These are phyloP conservation scores for Aphelenchoides bicaudatus DNA, from an alignment of 2,888 invertebrate species.

Conservation along the genomic window DNA sequence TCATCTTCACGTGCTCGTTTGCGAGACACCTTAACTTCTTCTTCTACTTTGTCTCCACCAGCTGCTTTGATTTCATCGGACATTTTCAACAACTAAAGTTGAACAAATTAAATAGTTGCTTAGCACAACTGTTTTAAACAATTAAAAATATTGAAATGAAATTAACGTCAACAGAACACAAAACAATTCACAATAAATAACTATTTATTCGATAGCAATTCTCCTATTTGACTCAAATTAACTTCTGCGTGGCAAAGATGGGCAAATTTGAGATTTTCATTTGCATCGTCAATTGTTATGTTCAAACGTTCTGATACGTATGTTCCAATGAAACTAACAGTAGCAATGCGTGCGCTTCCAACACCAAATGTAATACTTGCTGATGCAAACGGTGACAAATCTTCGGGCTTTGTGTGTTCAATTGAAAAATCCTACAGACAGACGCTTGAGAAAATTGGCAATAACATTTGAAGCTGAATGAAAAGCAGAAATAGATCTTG, in stretches of 20 bases:
- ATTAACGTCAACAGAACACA: not conserved
- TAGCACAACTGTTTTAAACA: not conserved
- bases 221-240: not conserved
- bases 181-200: not conserved
- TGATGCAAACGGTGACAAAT: no score
- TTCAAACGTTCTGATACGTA: conserved; percentile 10
- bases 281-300: no score
- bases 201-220: conserved; percentile 8
- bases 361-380: no score
- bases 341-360: no score
- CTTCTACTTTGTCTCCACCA: not conserved
- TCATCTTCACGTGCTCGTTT: no score
- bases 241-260: not conserved
- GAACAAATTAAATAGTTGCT: not conserved
- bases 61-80: not conserved
- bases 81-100: not conserved
- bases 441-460: no score
- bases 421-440: no score
- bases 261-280: not conserved
- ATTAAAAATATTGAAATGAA: not conserved
- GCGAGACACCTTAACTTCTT: no score
- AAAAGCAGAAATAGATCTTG: conserved; percentile 1
- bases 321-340: no score
- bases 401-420: no score
- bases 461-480: no score